These are phyloP conservation scores for Erythrocebus patas DNA, from an alignment of 2,113 vertebrate species.

Conservation along the genomic window DNA sequence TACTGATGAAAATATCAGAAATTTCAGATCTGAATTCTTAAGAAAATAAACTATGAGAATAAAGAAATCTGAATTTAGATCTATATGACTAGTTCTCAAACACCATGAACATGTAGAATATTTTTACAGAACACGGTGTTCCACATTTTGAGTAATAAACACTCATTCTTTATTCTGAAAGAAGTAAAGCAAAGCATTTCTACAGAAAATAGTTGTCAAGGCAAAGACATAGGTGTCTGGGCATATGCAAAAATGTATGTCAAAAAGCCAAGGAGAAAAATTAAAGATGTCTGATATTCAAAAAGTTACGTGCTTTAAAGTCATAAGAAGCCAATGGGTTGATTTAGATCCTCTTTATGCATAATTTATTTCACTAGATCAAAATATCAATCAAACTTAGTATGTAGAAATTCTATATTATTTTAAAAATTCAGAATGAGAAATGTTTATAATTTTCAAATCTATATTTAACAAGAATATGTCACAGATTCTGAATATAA, in stretches of 20 bases:
- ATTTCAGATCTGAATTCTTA: not conserved
- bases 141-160: not conserved
- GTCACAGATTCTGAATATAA: constrained; percentile 7
- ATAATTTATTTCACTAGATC: constrained; percentile 39
- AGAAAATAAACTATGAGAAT: not conserved
- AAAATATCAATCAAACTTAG: constrained; percentile 45
- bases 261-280: constrained; percentile 24
- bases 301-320: not conserved
- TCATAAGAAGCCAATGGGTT: constrained; percentile 20
- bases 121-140: not conserved
- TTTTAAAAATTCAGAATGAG: constrained; percentile 19
- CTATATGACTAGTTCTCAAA: not conserved
- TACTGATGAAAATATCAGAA: not conserved
- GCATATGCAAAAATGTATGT: not conserved
- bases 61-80: not conserved
- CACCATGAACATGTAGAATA: not conserved
- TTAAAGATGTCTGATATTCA: not conserved
- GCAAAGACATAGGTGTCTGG: not conserved
- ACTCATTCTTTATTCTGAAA: not conserved
- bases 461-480: not conserved
- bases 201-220: not conserved
- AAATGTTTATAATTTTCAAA: not conserved
- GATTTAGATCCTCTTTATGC: constrained; percentile 19
- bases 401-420: not conserved
- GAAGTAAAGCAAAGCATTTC: not conserved